Evolutionary conservation across 2,113 vertebrate genomes (phyloP).

Genomic region (Aplodontia rufa): DNA sequence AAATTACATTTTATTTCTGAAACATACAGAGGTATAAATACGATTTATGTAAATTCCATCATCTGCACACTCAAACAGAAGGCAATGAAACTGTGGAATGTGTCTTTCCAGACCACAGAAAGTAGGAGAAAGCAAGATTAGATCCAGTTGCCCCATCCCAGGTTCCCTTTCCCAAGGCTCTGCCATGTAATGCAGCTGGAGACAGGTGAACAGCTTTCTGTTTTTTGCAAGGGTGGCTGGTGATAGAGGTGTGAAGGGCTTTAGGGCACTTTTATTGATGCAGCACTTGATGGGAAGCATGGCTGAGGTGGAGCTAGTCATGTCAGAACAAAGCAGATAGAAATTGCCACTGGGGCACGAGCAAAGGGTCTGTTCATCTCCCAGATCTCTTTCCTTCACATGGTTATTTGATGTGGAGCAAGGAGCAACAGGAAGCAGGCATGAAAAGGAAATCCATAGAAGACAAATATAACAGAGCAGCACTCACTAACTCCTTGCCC

Average conservation of each 20-base stretch:
- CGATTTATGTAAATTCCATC: constrained; percentile 63
- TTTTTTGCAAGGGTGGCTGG: background rate
- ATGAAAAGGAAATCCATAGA: background rate
- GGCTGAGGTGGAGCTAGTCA: background rate
- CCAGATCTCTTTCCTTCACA: background rate
- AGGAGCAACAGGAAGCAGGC: background rate
- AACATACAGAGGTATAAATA: constrained; percentile 82
- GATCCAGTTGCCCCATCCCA: fast-evolving
- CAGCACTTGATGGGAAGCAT: constrained; percentile 46
- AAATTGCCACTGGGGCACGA: background rate
- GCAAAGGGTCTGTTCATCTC: background rate
- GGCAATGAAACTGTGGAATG: background rate
- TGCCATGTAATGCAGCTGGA: background rate
- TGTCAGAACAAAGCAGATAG: background rate
- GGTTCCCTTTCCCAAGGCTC: background rate
- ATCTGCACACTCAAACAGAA: background rate
- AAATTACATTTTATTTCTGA: constrained; percentile 82
- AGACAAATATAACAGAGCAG: background rate
- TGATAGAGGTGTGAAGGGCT: background rate
- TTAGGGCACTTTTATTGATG: background rate
- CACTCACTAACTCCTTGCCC: background rate
- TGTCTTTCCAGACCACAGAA: background rate
- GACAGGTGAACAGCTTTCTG: background rate
- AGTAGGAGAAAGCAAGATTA: background rate
- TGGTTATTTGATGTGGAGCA: background rate